phyloP scores from a whole-genome alignment of 2,888 invertebrate species.

The Chymomyza caudatula region DNA sequence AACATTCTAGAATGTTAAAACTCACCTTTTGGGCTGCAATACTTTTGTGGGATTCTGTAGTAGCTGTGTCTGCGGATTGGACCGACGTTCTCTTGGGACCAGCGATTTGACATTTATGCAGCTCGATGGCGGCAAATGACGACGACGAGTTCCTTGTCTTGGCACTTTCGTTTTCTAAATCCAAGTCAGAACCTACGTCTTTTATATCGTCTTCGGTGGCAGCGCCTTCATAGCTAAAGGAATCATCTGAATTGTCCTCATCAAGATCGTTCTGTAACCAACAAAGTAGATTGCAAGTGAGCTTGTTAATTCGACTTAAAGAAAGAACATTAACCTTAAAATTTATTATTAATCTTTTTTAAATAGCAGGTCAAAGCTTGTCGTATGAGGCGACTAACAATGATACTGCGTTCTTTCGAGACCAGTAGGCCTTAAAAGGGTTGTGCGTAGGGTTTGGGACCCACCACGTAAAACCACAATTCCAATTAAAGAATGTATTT shows the following conservation, averaged over 20 bases:
- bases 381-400: no score
- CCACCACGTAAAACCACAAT: no score
- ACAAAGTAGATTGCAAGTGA: not conserved
- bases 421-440: no score
- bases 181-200: constrained; percentile 72
- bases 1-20: not conserved
- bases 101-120: constrained; percentile 54
- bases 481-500: no score
- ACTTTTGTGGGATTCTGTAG: constrained; percentile 61
- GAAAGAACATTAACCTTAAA: not conserved
- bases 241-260: constrained; percentile 65
- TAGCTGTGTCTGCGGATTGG: constrained; percentile 23
- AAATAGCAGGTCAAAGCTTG: no score
- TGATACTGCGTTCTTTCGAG: no score
- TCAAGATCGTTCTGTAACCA: constrained; percentile 63
- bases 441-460: no score
- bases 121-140: constrained; percentile 27
- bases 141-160: constrained; percentile 56
- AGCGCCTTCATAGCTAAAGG: constrained; percentile 58
- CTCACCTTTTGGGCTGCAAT: constrained; percentile 72
- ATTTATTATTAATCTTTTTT: no score
- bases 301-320: no score
- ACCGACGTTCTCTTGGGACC: constrained; percentile 48
- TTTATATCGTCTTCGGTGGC: constrained; percentile 76
- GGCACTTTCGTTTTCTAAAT: constrained; percentile 60